Base-by-base conservation (phyloP, 2,888 invertebrate species). In the Clanis bilineata region DNA sequence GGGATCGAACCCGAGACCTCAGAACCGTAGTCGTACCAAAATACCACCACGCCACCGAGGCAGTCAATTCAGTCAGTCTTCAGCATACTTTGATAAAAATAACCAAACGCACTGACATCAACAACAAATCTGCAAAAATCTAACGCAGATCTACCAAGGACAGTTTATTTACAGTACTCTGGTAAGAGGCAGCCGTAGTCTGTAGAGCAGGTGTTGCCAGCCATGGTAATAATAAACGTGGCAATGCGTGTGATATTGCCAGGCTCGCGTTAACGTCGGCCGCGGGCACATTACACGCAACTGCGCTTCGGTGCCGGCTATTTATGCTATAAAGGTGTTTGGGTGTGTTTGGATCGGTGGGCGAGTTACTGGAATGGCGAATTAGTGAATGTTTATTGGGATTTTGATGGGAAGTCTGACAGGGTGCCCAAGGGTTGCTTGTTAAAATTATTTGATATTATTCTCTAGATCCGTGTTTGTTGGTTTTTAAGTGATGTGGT, bases 301-400 rank as follows among this genome's bases (percentile, higher is more conserved):
- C 59, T 59, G 59, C 59, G 59, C 56, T 56, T 23, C 55, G 55
- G 44, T 43, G 44, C 55, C 69, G 60, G 63, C 72, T 78, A 73
- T 80, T 79, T 79, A 78, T 79, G 79, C 76, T 68, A 73, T 74
- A 75, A 80, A 82, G 82, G 82, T 80, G 73, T 70, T 66, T 61
- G 65, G 66, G 67, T 62, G 58, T 62, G 62, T 71, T 72, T 60
- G 58, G 10, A 62, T 47, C 3, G 45, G 62, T 47, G 23, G 39
- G 45, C 38, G n/a, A 54, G 36, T 54, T 21, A 10, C 44, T 44
- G 23, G 23, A 23, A 23, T 23, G 5, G 12, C n/a, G n/a, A n/a
- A n/a, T 22, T 66, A 68, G 47, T n/a, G n/a, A n/a, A n/a, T n/a
- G n/a, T 47, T 58, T 54, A 57, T 59, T 57, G 21, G 43, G 45